Conservation (phyloP, 2,797 vertebrate species). For the Adelosebastes latens region DNA sequence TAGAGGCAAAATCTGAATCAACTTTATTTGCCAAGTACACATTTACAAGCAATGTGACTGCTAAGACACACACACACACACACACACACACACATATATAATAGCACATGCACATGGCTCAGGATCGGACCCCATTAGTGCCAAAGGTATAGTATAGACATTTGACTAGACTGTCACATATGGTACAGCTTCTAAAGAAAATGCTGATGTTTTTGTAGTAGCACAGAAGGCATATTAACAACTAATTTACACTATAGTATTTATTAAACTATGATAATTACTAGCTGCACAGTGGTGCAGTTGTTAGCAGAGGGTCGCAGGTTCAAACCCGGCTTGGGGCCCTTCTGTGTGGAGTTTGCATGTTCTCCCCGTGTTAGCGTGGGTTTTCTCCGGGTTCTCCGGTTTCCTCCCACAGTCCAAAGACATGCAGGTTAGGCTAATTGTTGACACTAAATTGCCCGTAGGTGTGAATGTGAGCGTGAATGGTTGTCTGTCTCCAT, state of each 20-base stretch:
- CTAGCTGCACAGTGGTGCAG: too few relatives aligned
- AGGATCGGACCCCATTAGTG: not conserved
- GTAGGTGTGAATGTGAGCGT: too few relatives aligned
- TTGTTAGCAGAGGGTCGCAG: too few relatives aligned
- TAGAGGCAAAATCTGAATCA: constrained; percentile 8
- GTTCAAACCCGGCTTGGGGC: too few relatives aligned
- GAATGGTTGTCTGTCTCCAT: too few relatives aligned
- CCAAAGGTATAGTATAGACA: not conserved
- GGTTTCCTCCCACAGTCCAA: too few relatives aligned
- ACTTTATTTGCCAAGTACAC: not conserved
- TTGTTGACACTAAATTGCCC: too few relatives aligned
- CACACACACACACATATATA: not conserved
- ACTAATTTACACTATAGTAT: not conserved
- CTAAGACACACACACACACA: not conserved
- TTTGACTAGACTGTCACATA: not conserved
- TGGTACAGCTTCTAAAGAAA: not conserved
- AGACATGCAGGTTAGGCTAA: too few relatives aligned
- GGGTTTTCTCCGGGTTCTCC: too few relatives aligned
- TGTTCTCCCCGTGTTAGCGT: too few relatives aligned
- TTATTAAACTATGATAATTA: not conserved
- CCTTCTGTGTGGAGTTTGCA: too few relatives aligned
- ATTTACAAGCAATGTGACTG: constrained; percentile 21
- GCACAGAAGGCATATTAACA: not conserved
- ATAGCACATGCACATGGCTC: not conserved
- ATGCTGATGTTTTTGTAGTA: not conserved